Base-by-base conservation (phyloP, 1,140 invertebrate genomes). In the Amyelois transitella region DNA sequence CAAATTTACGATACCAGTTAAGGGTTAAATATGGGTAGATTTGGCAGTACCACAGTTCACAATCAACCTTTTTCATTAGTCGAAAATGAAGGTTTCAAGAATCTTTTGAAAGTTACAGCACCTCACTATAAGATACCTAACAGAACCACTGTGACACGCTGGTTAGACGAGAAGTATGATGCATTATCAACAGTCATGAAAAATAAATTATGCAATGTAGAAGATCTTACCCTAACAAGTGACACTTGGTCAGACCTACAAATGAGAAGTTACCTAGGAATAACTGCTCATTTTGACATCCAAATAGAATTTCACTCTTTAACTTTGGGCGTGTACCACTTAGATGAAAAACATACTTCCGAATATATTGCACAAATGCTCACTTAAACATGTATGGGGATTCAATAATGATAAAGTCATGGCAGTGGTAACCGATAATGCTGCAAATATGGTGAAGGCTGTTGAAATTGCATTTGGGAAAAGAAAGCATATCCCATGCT, bases 401-500 rank as follows among this genome's bases (percentile, higher is more conserved):
- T 68, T 88, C 28, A 53, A 66, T 49, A 71, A 58, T 51, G 64
- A 80, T 28, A 87, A 81, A 64, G 64, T 88, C 17, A 56, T 76
- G 8, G 75, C 69, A 53, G 69, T 88, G 18, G 78, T 79, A 14
- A 81, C 79, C 8, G 80, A 89, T 66, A 88, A 81, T 58, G 78
- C 68, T 25, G 53, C 64, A 17, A 77, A 77, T 43, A 76, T 78
- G 18, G 64, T 77, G 12, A 70, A 67, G 55, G 73, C 71, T 43
- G 62, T 74, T 44, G 63, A 66, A 28, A 50, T 73, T 20, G 66
- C 58, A 51, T 82, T 86, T 72, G 67, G 71, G 7, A 49, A 49
- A 61, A 55, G 55, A 22, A 61, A 66, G 50, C 66, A 69, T 61
- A 53, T 69, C 62, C 60, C 56, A 8, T 64, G 66, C 20, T 43